These are phyloP conservation scores for Cotesia glomerata DNA, from an alignment of 1,140 invertebrate genomes.

Conservation along the genomic window DNA sequence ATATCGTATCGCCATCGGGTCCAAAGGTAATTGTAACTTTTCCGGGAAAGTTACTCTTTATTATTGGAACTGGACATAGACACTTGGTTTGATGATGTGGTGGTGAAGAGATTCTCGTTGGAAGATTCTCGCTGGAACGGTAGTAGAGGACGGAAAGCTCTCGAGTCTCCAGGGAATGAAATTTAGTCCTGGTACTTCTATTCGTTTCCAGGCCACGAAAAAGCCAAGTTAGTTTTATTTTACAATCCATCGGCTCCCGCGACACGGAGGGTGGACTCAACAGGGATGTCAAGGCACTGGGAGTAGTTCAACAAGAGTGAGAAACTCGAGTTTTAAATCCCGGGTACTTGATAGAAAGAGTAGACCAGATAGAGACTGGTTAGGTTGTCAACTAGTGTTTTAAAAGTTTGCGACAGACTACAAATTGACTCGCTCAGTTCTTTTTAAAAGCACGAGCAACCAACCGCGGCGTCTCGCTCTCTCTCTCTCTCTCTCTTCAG, in stretches of 20 bases:
- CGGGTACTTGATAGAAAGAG: constrained; percentile 3
- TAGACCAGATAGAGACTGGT: constrained; percentile 40
- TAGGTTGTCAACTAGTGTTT: constrained; percentile 65
- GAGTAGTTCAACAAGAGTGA: background rate
- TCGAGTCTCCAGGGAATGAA: constrained; percentile 56
- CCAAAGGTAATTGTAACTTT: no score
- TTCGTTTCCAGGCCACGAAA: constrained; percentile 54
- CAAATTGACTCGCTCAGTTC: constrained; percentile 65
- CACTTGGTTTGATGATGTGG: no score
- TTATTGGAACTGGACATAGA: no score
- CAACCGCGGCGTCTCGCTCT: constrained; percentile 50
- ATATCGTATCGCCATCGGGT: no score
- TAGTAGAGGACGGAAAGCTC: constrained; percentile 33
- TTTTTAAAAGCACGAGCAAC: constrained; percentile 63
- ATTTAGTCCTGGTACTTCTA: constrained; percentile 50
- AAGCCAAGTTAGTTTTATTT: constrained; percentile 65
- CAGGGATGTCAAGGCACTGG: constrained; percentile 6
- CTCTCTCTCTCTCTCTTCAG: constrained; percentile 32
- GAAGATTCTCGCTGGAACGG: background rate
- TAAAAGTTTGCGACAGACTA: constrained; percentile 66
- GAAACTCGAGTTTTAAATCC: background rate
- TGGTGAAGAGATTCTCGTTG: background rate
- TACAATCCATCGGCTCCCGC: constrained; percentile 62
- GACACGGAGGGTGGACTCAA: constrained; percentile 43
- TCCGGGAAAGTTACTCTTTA: no score